phyloP scores from a whole-genome alignment of 2,797 vertebrate genomes.

The Crax fasciolata region DNA sequence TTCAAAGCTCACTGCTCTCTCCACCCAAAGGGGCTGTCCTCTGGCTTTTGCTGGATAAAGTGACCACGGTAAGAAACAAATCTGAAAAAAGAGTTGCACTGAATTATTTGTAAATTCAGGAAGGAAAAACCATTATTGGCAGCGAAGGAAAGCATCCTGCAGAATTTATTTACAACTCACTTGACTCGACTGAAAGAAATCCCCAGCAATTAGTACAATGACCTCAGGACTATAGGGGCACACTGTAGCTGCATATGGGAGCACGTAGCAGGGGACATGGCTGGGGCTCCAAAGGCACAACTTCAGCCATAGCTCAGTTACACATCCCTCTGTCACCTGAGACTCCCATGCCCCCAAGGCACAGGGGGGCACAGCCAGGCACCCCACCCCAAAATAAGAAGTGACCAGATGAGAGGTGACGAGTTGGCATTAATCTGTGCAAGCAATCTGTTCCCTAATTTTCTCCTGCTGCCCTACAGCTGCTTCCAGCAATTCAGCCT shows the following conservation, averaged over 20 bases:
- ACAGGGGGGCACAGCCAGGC: neutral
- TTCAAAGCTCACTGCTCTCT: neutral
- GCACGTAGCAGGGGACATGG: accelerated
- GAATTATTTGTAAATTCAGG: neutral
- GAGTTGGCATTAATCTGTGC: neutral
- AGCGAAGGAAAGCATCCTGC: neutral
- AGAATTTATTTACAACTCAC: neutral
- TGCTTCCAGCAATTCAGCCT: neutral
- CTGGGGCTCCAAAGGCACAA: accelerated
- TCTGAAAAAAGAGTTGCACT: neutral
- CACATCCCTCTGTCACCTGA: neutral
- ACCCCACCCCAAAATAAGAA: neutral
- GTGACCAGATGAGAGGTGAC: neutral
- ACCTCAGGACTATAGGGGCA: neutral
- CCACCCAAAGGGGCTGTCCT: neutral
- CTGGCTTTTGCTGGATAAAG: neutral
- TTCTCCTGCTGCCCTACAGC: neutral
- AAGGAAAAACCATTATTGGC: neutral
- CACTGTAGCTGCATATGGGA: accelerated
- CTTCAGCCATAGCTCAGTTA: neutral
- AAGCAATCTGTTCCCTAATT: neutral
- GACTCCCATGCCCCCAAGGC: neutral
- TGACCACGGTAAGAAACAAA: neutral
- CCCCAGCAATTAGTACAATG: neutral
- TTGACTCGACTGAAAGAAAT: neutral